Evolutionary conservation across 2,113 vertebrate genomes (phyloP), one percentile per base, ranked within the genome.

Genomic region (Butorides virescens): DNA sequence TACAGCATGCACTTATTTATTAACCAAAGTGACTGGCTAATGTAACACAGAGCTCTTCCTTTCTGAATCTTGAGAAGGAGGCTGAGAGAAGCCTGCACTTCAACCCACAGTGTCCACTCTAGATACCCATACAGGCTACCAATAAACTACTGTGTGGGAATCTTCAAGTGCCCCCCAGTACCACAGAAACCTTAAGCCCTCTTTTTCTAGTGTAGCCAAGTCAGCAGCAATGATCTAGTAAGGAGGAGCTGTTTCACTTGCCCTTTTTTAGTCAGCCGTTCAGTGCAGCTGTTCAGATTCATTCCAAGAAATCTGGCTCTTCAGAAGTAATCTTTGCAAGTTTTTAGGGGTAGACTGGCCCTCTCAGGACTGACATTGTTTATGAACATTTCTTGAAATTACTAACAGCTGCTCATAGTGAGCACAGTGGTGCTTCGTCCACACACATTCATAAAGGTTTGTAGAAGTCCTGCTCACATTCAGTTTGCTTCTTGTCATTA

Each of bases 1-100:
- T 92, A 95, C 72, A 91, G 71, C 71, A 72, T 9, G 21, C 25
- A 22, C 21, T 80, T 84, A 81, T 9, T 95, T 81, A 92, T 73
- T 80, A 93, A 83, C 72, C 65, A 66, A 71, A 77, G 4, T 3
- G 53, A 53, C 27, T 73, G 46, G 86, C 88, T 94, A 93, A 94
- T 62, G 37, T 4, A 49, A n/a, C 3, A 85, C 79, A 72, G 58
- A 72, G 30, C 52, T 67, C 29, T 53, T 81, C 29, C 50, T 13
- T 75, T 23, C 71, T 32, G 62, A 68, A 70, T 47, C 62, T 49
- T 72, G 23, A 72, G 44, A 67, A 71, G n/a, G 29, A 50, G 26
- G 53, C 8, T 25, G 49, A 65, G 49, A 67, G 44, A 83, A 90
- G 25, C 11, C 30, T 86, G 19, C 13, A n/a, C 30, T 56, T 72